Percentiles rank a stretch among this genome's conserved stretches.
Evolutionary conservation across 1,140 invertebrate species (phyloP).

Genomic region (Augochlora pura): DNA sequence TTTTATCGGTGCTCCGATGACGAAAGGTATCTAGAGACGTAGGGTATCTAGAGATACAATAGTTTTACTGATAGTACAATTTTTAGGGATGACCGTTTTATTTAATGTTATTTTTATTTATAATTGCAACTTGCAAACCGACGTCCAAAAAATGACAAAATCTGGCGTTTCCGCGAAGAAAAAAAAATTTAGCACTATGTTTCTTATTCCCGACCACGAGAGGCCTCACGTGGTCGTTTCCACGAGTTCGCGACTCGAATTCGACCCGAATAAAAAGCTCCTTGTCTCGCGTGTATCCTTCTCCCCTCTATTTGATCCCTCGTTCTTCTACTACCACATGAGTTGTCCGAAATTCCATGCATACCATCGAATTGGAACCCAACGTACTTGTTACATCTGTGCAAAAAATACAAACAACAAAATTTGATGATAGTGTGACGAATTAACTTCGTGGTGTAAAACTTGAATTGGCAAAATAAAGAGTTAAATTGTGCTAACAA

Average conservation of each 20-base stretch:
- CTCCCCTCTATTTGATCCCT: not conserved
- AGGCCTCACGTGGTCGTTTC: not conserved
- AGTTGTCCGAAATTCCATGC: constrained; percentile 23
- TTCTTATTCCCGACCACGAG: not conserved
- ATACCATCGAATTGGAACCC: not conserved
- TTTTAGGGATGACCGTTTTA: too few species aligned
- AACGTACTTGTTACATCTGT: constrained; percentile 1
- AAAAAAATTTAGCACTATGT: not conserved
- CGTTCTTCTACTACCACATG: not conserved
- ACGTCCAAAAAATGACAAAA: too few species aligned
- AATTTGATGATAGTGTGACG: not conserved
- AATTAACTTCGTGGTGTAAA: not conserved
- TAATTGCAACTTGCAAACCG: too few species aligned
- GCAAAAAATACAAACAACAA: not conserved
- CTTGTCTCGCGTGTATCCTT: not conserved
- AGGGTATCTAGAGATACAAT: too few species aligned
- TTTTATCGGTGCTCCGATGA: not conserved
- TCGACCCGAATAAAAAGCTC: constrained; percentile 8
- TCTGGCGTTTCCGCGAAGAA: not conserved
- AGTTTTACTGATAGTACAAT: too few species aligned
- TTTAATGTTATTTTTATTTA: too few species aligned
- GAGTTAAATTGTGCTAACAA: too few species aligned
- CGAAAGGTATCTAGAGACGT: not conserved
- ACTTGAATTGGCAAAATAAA: not conserved
- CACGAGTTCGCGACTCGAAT: constrained; percentile 2